These are phyloP conservation scores for Gobio gobio DNA, from an alignment of 2,113 vertebrate genomes.

Conservation along the genomic window DNA sequence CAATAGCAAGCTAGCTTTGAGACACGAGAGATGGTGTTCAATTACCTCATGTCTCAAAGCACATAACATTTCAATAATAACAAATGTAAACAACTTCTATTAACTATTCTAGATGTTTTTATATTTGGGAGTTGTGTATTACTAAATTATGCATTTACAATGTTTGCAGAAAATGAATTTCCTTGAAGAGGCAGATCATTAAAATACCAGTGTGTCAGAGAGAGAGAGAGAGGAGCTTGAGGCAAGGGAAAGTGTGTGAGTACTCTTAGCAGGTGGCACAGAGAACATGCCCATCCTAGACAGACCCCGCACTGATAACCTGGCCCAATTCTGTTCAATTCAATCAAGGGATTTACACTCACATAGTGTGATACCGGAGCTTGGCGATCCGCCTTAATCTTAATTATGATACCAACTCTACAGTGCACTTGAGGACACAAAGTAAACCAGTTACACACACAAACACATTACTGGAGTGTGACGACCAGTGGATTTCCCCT, in stretches of 20 bases:
- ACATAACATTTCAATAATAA: no score
- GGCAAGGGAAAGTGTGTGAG: neutral
- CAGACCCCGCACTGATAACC: slow-evolving; percentile 50
- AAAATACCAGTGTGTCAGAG: neutral
- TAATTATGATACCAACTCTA: neutral
- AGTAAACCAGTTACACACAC: neutral
- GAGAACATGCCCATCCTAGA: slow-evolving; percentile 4
- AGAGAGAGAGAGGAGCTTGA: neutral
- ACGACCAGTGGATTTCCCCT: neutral
- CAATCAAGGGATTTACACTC: slow-evolving; percentile 72
- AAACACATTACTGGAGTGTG: neutral
- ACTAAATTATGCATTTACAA: neutral
- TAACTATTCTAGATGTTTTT: no score
- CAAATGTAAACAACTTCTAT: no score
- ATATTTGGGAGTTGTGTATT: no score
- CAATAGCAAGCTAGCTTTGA: no score
- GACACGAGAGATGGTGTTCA: no score
- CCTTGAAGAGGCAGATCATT: neutral
- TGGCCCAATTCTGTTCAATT: slow-evolving; percentile 75
- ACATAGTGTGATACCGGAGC: neutral
- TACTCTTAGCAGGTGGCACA: neutral
- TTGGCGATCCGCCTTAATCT: slow-evolving; percentile 26
- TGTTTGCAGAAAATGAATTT: neutral
- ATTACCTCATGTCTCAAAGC: no score
- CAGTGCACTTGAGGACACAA: slow-evolving; percentile 17